Conservation (phyloP, 2,113 vertebrate genomes). For the Ochotona curzoniae region DNA sequence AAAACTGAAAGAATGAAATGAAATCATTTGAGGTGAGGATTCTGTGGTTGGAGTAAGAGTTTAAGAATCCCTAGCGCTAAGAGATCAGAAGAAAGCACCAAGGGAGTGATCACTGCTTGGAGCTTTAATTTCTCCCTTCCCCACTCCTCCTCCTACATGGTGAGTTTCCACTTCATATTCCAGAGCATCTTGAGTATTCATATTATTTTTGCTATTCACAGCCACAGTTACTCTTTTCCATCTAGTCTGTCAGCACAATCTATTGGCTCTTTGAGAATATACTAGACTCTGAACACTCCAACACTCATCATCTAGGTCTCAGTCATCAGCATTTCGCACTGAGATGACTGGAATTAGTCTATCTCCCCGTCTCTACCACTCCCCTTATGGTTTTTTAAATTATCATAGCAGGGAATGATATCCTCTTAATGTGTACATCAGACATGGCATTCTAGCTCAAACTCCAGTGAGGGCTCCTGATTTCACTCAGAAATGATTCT, state of each 20-base stretch:
- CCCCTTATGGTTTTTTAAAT: neutral
- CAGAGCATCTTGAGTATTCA: neutral
- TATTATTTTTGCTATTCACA: constrained; percentile 29
- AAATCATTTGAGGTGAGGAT: neutral
- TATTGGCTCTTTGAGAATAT: constrained; percentile 27
- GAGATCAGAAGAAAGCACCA: neutral
- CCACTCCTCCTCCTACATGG: neutral
- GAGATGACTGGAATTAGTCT: constrained; percentile 13
- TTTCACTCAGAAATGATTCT: constrained; percentile 3
- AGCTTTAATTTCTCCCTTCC: constrained; percentile 27
- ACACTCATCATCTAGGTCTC: neutral
- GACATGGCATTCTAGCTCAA: neutral
- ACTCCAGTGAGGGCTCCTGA: neutral
- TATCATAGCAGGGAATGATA: neutral
- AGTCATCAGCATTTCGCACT: neutral
- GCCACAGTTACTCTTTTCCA: constrained; percentile 17
- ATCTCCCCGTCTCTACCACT: neutral
- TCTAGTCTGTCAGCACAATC: neutral
- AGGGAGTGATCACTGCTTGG: constrained; percentile 6
- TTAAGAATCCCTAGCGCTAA: neutral
- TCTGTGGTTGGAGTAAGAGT: neutral
- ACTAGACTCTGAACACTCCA: neutral
- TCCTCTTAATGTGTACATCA: neutral
- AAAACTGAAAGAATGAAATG: neutral
- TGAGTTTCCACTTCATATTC: neutral